Evolutionary conservation across 2,797 vertebrate genomes (phyloP).

Genomic region (Odontamblyopus lacepedii): DNA sequence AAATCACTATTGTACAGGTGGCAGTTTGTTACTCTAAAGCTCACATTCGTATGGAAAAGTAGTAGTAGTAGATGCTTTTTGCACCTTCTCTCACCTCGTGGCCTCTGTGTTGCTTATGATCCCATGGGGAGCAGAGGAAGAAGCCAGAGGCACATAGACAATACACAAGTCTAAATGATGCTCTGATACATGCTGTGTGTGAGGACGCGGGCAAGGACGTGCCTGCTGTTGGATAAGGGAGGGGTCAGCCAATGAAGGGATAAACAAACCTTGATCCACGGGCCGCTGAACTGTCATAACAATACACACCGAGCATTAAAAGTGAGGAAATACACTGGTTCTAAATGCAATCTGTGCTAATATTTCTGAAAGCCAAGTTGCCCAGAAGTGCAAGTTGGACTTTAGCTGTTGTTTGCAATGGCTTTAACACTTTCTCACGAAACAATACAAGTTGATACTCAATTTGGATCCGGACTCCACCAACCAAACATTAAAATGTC

Average conservation of each 20-base stretch:
- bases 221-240: slow-evolving; percentile 15
- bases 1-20: background rate
- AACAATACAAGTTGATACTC: background rate
- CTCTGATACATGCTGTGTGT: slow-evolving; percentile 47
- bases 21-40: background rate
- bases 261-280: slow-evolving; percentile 34
- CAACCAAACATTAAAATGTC: too few species aligned
- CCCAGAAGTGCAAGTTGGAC: background rate
- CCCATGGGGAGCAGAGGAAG: slow-evolving; percentile 46
- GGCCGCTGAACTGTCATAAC: background rate
- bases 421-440: background rate
- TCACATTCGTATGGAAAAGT: slow-evolving; percentile 49
- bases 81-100: slow-evolving; percentile 69
- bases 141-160: slow-evolving; percentile 28
- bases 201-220: slow-evolving; percentile 65
- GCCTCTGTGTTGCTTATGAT: slow-evolving; percentile 41
- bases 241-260: slow-evolving; percentile 8
- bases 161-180: slow-evolving; percentile 56
- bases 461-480: background rate
- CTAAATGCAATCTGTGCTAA: slow-evolving; percentile 4
- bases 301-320: background rate
- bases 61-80: slow-evolving; percentile 61
- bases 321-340: background rate
- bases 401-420: background rate
- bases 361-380: slow-evolving; percentile 11